Evolutionary conservation across 2,797 vertebrate species (phyloP), one percentile per base, ranked within the genome.

Genomic region (Rhinophrynus dorsalis): DNA sequence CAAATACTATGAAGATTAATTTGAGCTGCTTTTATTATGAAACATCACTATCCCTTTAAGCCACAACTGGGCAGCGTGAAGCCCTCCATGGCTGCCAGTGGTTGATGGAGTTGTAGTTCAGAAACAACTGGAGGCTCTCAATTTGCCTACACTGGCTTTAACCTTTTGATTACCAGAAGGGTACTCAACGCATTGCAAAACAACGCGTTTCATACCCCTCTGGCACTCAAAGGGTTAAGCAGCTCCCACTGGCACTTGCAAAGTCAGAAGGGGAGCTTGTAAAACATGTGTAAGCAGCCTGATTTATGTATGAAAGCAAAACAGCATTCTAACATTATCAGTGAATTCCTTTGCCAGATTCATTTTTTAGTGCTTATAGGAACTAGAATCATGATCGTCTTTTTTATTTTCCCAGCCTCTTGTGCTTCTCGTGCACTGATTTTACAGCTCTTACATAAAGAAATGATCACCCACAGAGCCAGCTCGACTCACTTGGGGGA

Each of bases 331-430:
- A 48, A 24, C 26, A 37, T 45, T 71, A 71, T 71, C 59, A 70
- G 68, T 48, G 58, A 63, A 70, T 70, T 70, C 68, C 68, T 62
- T 30, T 15, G 58, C 59, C 59, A 70, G 68, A 63, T 40, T 45
- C 30, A 42, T 42, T 44, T 35, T 48, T 47, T 7, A 18, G 50
- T 37, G 30, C 42, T 59, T 60, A 29, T 47, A 13, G 32, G 27
- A 27, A 38, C 32, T 26, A 69, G 50, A 56, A 32, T 27, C 32
- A 29, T 21, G 26, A 56, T 56, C 61, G 30, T 29, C 30, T 21
- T 17, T 62, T 44, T 44, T 9, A 48, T n/a, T n/a, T 58, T 58
- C 50, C 32, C 59, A 48, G 32, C 42, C 30, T 64, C 13, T 18
- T 61, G 51, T 32, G 40, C 59, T 48, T 71, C 32, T 37, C 51